Evolutionary conservation across 2,113 vertebrate species (phyloP).

Genomic region (Stigmatopora argus): DNA sequence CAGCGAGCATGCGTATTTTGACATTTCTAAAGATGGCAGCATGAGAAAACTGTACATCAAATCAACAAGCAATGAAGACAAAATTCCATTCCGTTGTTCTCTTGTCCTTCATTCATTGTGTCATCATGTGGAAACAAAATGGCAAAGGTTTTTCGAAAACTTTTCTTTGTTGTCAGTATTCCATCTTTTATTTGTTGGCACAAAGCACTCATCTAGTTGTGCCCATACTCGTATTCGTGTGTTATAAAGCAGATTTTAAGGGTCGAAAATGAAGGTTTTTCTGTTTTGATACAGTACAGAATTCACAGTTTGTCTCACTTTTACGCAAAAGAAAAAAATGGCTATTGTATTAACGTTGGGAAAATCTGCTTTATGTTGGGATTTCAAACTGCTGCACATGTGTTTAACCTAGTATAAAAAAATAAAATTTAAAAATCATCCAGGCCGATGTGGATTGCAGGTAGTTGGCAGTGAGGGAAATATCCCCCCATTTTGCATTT

Average conservation of each 20-base stretch:
- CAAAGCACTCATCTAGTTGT: constrained; percentile 71
- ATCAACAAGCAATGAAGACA: constrained; percentile 82
- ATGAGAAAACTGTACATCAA: constrained; percentile 92
- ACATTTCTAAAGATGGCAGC: constrained; percentile 95
- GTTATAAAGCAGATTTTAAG: constrained; percentile 68
- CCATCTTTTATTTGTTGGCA: constrained; percentile 78
- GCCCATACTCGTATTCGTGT: constrained; percentile 67
- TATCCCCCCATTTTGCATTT: constrained; percentile 80
- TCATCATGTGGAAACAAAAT: constrained; percentile 86
- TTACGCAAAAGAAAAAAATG: constrained; percentile 45
- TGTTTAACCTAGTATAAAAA: constrained; percentile 86
- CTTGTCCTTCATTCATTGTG: constrained; percentile 97
- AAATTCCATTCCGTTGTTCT: constrained; percentile 95
- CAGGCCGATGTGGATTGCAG: constrained; percentile 70
- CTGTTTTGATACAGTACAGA: constrained; percentile 43
- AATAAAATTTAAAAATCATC: constrained; percentile 47
- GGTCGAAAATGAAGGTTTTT: not conserved
- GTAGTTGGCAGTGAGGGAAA: constrained; percentile 34
- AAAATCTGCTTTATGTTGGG: constrained; percentile 91
- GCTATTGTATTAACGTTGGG: constrained; percentile 87
- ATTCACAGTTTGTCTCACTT: not conserved
- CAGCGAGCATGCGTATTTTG: constrained; percentile 94
- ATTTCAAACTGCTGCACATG: constrained; percentile 90
- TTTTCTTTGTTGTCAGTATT: constrained; percentile 76
- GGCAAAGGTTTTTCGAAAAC: constrained; percentile 43